phyloP scores from a whole-genome alignment of 2,113 vertebrate genomes.

The Dipodomys stephensi region DNA sequence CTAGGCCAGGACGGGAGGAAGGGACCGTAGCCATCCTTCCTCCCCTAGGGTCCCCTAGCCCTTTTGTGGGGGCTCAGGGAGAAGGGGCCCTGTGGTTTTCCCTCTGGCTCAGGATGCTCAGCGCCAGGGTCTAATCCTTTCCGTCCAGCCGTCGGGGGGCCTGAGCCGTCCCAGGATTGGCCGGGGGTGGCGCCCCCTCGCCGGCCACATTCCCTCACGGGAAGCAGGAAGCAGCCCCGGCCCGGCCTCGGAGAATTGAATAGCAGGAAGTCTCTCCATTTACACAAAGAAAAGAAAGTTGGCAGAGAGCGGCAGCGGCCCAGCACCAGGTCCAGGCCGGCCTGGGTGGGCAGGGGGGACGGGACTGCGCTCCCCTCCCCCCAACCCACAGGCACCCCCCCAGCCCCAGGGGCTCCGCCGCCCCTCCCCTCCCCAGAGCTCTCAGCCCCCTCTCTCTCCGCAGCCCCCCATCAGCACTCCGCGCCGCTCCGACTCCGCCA shows the following conservation, averaged over 20 bases:
- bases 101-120: background rate
- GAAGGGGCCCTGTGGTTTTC: background rate
- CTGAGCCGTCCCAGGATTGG: conserved; percentile 73
- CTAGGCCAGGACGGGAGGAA: background rate
- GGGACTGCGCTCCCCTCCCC: background rate
- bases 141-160: background rate
- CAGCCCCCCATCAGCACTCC: conserved; percentile 96
- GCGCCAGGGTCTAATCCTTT: background rate
- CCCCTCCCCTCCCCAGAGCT: background rate
- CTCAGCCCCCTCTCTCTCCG: background rate
- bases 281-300: conserved; percentile 88
- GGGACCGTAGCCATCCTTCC: too few relatives aligned
- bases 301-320: conserved; percentile 83
- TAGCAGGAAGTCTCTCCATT: conserved; percentile 91
- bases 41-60: too few relatives aligned
- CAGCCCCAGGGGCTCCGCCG: background rate
- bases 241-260: conserved; percentile 87
- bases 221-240: conserved; percentile 85
- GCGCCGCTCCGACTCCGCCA: conserved; percentile 96
- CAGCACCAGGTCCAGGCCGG: conserved; percentile 70
- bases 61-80: background rate
- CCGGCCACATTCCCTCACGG: conserved; percentile 80
- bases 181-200: conserved; percentile 19
- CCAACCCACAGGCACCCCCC: background rate
- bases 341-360: background rate